Conservation (phyloP, 1,140 invertebrate species). For the Drosophila dunni region DNA sequence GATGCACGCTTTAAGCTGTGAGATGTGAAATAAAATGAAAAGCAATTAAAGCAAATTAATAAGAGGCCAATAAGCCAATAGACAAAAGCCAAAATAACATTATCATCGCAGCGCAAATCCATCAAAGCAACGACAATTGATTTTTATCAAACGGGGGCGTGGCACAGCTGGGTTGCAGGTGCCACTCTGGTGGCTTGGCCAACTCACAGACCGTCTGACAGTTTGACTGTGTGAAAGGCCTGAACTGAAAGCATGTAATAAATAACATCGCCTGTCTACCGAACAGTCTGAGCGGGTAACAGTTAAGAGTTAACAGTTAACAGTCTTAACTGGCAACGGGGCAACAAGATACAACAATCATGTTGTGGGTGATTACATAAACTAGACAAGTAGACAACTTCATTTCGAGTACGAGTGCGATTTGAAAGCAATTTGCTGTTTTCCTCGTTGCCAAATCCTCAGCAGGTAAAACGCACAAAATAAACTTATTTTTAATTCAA, state of each 20-base stretch:
- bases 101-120: conserved; percentile 49
- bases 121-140: conserved; percentile 44
- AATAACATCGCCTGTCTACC: conserved; percentile 44
- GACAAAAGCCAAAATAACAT: conserved; percentile 33
- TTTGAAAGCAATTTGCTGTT: conserved; percentile 76
- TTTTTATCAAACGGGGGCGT: conserved; percentile 28
- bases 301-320: background rate
- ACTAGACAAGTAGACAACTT: conserved; percentile 69
- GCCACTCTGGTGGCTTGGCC: conserved; percentile 35
- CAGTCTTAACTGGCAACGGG: conserved; percentile 4
- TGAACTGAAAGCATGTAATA: conserved; percentile 31
- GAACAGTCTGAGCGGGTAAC: conserved; percentile 1
- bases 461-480: conserved; percentile 1
- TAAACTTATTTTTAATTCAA: conserved; percentile 27
- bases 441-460: conserved; percentile 19
- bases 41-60: conserved; percentile 31
- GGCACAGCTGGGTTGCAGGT: conserved; percentile 32
- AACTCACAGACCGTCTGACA: background rate
- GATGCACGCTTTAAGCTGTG: conserved; percentile 33
- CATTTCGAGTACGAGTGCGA: conserved; percentile 54
- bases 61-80: background rate
- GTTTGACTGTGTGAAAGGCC: conserved; percentile 41
- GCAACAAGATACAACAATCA: conserved; percentile 54
- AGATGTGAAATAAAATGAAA: conserved; percentile 24
- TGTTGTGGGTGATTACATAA: conserved; percentile 81